Evolutionary conservation across 2,888 invertebrate species (phyloP).

Genomic region (Didymodactylos carnosus): DNA sequence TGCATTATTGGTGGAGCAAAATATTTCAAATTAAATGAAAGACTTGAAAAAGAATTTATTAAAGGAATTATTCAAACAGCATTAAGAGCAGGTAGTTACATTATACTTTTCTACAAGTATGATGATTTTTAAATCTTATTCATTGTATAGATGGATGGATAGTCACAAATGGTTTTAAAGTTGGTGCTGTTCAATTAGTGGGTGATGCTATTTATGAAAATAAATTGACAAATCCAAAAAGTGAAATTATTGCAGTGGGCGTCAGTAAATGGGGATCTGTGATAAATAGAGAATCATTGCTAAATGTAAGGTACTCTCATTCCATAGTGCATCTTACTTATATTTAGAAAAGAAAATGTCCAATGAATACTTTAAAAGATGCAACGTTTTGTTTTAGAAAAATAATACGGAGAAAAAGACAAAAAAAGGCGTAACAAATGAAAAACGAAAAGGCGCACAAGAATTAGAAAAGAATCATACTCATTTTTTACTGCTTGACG

Average conservation of each 20-base stretch:
- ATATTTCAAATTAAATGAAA: not conserved
- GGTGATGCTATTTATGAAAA: conserved; percentile 32
- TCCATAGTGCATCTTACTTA: too few species aligned
- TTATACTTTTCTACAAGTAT: not conserved
- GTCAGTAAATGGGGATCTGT: conserved; percentile 11
- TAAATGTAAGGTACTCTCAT: not conserved
- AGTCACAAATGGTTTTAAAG: conserved; percentile 30
- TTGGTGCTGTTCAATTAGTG: conserved; percentile 34
- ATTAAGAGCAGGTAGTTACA: not conserved
- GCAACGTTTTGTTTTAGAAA: too few species aligned
- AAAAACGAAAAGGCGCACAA: not conserved
- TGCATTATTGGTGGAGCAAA: not conserved
- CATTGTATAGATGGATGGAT: conserved; percentile 31
- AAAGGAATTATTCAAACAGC: not conserved
- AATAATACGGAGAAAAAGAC: too few species aligned
- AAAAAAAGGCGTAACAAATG: too few species aligned
- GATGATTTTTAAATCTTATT: not conserved
- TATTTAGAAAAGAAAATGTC: too few species aligned
- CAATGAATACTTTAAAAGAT: too few species aligned
- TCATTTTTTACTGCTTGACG: not conserved
- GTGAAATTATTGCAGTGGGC: conserved; percentile 11
- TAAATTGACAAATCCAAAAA: conserved; percentile 10
- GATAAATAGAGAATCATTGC: conserved; percentile 5
- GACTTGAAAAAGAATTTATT: not conserved
- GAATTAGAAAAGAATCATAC: not conserved